Evolutionary conservation across 2,113 vertebrate genomes (phyloP).

Genomic region (Promerops cafer): DNA sequence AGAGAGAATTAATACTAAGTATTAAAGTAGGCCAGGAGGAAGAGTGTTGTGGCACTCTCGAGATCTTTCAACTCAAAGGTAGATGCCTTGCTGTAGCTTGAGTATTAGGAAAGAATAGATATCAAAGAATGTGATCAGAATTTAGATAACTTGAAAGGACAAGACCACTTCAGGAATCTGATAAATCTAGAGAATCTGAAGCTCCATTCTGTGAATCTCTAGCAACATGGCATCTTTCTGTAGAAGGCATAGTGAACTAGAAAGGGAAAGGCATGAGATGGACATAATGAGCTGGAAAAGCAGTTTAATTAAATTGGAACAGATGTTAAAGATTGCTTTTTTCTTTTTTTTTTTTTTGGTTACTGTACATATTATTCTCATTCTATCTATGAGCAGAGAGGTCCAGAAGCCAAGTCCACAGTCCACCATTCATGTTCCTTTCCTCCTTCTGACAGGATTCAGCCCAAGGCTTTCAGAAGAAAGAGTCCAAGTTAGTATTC

Average conservation of each 20-base stretch:
- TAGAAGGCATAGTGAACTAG: not conserved
- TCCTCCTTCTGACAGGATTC: not conserved
- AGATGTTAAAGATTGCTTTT: not conserved
- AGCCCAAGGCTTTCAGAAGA: not conserved
- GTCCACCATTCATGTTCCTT: not conserved
- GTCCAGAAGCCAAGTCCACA: not conserved
- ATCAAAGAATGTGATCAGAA: not conserved
- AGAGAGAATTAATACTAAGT: not conserved
- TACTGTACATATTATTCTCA: not conserved
- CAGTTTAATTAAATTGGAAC: not conserved
- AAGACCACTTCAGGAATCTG: not conserved
- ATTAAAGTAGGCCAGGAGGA: not conserved
- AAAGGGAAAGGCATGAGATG: not conserved
- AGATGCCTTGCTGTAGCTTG: not conserved
- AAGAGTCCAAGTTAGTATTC: not conserved
- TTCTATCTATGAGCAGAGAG: not conserved
- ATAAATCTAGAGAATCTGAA: not conserved
- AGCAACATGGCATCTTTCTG: not conserved
- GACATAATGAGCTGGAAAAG: not conserved
- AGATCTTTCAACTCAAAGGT: not conserved
- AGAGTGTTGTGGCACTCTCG: not conserved
- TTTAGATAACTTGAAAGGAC: not conserved
- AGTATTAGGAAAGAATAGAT: not conserved
- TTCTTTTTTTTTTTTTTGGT: not conserved
- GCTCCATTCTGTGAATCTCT: not conserved